Conservation (phyloP, 2,113 vertebrate species). For the Spheniscus mendiculus region DNA sequence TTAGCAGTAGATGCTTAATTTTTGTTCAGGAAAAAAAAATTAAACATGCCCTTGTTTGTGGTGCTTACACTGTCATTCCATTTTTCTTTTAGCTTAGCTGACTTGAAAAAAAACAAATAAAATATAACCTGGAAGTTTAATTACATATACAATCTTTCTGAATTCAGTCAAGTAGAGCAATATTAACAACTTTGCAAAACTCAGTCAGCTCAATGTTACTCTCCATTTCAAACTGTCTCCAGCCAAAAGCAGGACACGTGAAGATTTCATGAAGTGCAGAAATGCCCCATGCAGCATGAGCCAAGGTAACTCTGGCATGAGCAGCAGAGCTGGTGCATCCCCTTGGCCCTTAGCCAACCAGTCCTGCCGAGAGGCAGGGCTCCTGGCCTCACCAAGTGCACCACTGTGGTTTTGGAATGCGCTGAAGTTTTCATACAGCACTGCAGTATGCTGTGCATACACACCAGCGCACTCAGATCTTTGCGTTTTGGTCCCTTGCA, state of each 20-base stretch:
- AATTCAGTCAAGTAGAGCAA: background rate
- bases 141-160: background rate
- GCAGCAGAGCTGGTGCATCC: background rate
- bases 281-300: background rate
- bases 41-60: background rate
- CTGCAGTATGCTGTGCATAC: accelerated
- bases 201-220: background rate
- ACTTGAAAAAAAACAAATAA: background rate
- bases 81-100: background rate
- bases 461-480: accelerated
- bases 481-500: background rate
- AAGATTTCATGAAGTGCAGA: background rate
- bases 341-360: accelerated
- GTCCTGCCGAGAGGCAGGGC: background rate
- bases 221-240: background rate
- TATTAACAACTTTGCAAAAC: background rate
- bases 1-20: background rate
- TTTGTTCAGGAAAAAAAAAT: background rate
- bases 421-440: background rate
- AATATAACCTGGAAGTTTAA: background rate
- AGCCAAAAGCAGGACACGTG: background rate
- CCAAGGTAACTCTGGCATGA: background rate
- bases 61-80: background rate
- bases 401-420: background rate
- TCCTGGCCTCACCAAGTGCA: background rate